Base-by-base conservation (phyloP, 2,888 invertebrate genomes). In the Plebejus argus region DNA sequence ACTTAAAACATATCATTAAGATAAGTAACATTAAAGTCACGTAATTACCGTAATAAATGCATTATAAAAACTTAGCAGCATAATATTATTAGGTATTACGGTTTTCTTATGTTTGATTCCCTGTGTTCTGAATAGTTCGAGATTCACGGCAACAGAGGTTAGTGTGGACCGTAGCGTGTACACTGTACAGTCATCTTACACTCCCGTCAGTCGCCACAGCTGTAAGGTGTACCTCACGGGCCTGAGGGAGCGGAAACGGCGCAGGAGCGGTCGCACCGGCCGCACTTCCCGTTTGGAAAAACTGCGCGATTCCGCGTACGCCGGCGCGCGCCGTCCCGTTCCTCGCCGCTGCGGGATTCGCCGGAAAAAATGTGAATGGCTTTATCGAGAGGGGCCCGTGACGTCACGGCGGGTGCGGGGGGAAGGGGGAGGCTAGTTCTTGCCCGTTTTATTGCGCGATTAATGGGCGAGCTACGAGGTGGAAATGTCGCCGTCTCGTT, bases 391-490 rank as follows among this genome's bases (percentile, higher is more conserved):
- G 20, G 70, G 66, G n/a, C 61, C 23, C 6, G 70, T 76, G 76
- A 70, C n/a, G 71, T 45, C 18, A 72, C 15, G 45, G 58, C 35
- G 28, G 53, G 58, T 20, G 28, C 18, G 4, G 12, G n/a, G 39
- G 23, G 23, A 33, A 15, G 53, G 4, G 33, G 6, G 70, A 72
- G 71, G 77, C 28, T 81, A 70, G 15, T 80, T 74, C 53, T 74
- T 53, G 23, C 23, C 12, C 28, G 53, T 49, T 74, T 74, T 53
- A 53, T 74, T 74, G 74, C 28, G 49, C 49, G 74, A 74, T 74
- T 74, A 53, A 74, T 74, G 71, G 35, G 7, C 39, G 33, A 35
- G 70, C 35, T 33, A 45, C 45, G 45, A n/a, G 35, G 35, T 39
- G 35, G 10, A 39, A 18, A 15, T 53, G 28, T 49, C 28, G 0